A percentile compares a stretch with the other conserved stretches of the same genome.
Evolutionary conservation across 2,113 vertebrate genomes (phyloP).

Genomic region (Siniperca knerii): DNA sequence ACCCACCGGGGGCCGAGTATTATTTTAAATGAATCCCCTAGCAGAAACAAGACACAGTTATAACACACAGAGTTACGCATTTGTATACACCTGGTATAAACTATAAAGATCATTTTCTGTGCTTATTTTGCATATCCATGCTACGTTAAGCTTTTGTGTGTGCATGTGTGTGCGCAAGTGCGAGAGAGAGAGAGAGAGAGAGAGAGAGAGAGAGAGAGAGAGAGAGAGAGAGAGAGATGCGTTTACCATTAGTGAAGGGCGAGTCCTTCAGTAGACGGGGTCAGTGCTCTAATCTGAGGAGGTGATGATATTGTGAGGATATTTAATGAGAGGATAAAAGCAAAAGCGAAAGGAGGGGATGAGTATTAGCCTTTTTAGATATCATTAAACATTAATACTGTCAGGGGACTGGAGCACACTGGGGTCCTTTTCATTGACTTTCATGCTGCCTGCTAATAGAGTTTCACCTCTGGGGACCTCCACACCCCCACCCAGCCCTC

Average conservation of each 20-base stretch:
- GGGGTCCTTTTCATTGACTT: slow-evolving; percentile 78
- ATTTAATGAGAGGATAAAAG: slow-evolving; percentile 73
- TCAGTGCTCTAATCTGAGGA: slow-evolving; percentile 73
- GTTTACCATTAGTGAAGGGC: slow-evolving; percentile 43
- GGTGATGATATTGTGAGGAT: slow-evolving; percentile 72
- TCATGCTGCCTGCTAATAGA: slow-evolving; percentile 79
- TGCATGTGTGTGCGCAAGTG: background rate
- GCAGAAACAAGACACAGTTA: background rate
- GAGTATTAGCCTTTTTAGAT: slow-evolving; percentile 80
- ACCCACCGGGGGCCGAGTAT: background rate
- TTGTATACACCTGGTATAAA: background rate
- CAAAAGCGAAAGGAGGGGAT: slow-evolving; percentile 36
- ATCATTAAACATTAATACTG: slow-evolving; percentile 85
- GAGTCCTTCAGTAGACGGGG: slow-evolving; percentile 71
- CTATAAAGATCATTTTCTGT: background rate
- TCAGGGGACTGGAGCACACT: slow-evolving; percentile 73
- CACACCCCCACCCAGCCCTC: slow-evolving; percentile 31
- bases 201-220: background rate
- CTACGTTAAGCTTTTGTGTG: background rate
- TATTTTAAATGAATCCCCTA: background rate
- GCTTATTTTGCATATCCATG: background rate
- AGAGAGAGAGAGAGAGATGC: background rate
- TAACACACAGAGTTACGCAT: background rate
- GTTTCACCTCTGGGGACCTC: slow-evolving; percentile 76
- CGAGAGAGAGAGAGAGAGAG: background rate